A percentile compares a stretch with the other conserved stretches of the same genome.
phyloP scores from a whole-genome alignment of 2,113 vertebrate species.

The Prolemur simus region DNA sequence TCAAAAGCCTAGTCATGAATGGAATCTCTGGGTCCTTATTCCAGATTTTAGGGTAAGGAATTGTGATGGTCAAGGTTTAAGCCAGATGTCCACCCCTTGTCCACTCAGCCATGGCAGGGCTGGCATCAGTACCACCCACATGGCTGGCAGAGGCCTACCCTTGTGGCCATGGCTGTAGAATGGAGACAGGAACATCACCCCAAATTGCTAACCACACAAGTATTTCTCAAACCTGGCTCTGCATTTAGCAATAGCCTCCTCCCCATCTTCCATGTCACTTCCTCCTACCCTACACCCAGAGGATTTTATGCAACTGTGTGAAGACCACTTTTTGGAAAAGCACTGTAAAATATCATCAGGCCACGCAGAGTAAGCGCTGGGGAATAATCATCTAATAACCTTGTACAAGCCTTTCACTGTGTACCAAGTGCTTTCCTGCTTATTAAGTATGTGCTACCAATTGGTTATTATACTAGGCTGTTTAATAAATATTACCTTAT shows the following conservation, averaged over 20 bases:
- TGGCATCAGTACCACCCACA: neutral
- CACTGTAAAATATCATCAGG: neutral
- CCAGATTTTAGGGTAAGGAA: neutral
- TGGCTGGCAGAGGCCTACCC: neutral
- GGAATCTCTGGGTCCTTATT: neutral
- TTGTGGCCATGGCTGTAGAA: neutral
- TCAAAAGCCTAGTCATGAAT: neutral
- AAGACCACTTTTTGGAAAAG: neutral
- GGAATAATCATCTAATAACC: neutral
- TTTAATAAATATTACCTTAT: neutral
- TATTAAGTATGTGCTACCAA: neutral
- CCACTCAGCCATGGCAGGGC: neutral
- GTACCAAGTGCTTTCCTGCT: neutral
- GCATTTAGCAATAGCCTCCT: neutral
- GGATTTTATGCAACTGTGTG: neutral
- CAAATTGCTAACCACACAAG: neutral
- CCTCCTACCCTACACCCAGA: neutral
- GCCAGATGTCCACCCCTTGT: neutral
- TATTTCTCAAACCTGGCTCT: neutral
- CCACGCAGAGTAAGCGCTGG: neutral
- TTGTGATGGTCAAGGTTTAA: neutral
- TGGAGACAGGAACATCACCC: neutral
- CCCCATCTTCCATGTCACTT: neutral
- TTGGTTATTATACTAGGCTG: neutral
- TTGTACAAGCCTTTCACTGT: neutral